Percentiles rank a stretch among this genome's conserved stretches.
These are phyloP conservation scores for Octodon degus DNA, from an alignment of 2,113 vertebrate species.

Conservation along the genomic window DNA sequence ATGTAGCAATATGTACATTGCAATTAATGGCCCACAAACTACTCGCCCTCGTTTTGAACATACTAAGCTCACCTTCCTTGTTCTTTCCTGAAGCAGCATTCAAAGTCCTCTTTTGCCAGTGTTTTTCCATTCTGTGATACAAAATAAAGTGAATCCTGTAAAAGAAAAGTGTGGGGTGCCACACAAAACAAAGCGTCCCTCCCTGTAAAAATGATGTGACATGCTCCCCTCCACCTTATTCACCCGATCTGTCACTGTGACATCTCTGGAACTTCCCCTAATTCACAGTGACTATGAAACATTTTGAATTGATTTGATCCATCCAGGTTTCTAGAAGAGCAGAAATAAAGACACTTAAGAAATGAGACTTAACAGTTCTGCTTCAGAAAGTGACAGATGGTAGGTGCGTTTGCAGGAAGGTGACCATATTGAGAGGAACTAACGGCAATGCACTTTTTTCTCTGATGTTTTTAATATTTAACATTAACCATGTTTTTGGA, in stretches of 20 bases:
- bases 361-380: not conserved
- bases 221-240: not conserved
- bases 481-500: not conserved
- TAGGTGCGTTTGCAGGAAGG: not conserved
- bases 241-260: not conserved
- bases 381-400: not conserved
- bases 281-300: not conserved
- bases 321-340: not conserved
- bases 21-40: not conserved
- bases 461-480: not conserved
- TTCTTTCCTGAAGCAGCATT: not conserved
- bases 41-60: not conserved
- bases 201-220: not conserved
- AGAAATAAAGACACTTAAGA: not conserved
- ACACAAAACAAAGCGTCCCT: not conserved
- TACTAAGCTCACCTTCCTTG: not conserved
- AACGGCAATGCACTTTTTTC: not conserved
- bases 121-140: not conserved
- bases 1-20: not conserved
- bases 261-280: not conserved
- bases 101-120: not conserved
- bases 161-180: not conserved
- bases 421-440: not conserved
- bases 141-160: not conserved
- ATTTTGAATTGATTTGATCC: not conserved